Evolutionary conservation across 2,888 invertebrate species (phyloP).

Genomic region (Drosophila putrida): DNA sequence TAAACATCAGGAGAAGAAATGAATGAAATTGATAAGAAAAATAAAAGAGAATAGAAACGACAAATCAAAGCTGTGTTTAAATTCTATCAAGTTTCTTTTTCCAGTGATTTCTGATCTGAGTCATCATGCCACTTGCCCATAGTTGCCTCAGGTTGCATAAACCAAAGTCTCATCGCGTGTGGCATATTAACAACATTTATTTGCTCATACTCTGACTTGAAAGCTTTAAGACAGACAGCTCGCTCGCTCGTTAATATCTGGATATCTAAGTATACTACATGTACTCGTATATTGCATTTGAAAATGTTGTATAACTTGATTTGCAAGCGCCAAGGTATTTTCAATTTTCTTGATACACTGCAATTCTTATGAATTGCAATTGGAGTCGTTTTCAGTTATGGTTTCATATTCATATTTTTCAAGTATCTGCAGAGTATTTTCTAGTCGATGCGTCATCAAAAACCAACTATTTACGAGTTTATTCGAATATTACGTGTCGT

Average conservation of each 20-base stretch:
- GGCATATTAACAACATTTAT: slow-evolving; percentile 32
- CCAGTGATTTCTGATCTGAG: slow-evolving; percentile 3
- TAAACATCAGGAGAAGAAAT: not conserved
- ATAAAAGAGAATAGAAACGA: not conserved
- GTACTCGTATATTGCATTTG: slow-evolving; percentile 26
- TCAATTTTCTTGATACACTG: slow-evolving; percentile 13
- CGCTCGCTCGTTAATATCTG: slow-evolving; percentile 26
- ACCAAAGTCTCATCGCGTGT: slow-evolving; percentile 40
- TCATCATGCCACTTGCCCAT: slow-evolving; percentile 26
- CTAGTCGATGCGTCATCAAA: not conserved
- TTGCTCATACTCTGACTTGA: slow-evolving; percentile 9
- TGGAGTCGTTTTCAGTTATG: too few relatives aligned
- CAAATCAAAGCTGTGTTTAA: slow-evolving; percentile 5
- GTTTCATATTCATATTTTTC: too few relatives aligned
- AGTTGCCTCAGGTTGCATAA: slow-evolving; percentile 39
- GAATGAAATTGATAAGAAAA: slow-evolving; percentile 3
- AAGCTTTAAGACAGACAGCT: slow-evolving; percentile 2
- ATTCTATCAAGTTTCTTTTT: not conserved
- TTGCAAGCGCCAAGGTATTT: slow-evolving; percentile 48
- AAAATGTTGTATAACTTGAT: slow-evolving; percentile 73
- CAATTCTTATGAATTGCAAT: not conserved
- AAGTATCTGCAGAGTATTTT: not conserved
- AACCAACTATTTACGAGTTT: not conserved
- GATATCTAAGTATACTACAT: not conserved
- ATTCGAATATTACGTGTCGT: slow-evolving; percentile 17